phyloP scores from a whole-genome alignment of 2,888 invertebrate species.

The Philonicus albiceps region DNA sequence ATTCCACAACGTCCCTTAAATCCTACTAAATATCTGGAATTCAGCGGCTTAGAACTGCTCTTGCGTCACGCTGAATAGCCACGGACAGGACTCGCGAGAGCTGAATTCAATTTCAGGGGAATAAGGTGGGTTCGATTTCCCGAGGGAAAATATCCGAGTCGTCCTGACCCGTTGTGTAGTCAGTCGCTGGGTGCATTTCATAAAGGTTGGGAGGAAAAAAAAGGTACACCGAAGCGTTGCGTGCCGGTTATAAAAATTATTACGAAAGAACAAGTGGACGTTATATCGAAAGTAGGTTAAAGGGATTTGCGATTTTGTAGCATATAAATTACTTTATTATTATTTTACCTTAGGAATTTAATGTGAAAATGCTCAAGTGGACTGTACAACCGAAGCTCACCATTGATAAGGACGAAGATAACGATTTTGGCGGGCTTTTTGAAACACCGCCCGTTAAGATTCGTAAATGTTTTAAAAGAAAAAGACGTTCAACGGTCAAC shows the following conservation, averaged over 20 bases:
- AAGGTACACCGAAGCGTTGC: background rate
- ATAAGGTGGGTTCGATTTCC: background rate
- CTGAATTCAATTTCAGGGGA: background rate
- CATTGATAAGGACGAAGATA: background rate
- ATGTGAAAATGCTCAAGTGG: conserved; percentile 7
- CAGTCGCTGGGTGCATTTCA: background rate
- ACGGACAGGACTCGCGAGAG: background rate
- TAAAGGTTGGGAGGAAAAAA: background rate
- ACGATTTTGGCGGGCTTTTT: background rate
- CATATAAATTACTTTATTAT: background rate
- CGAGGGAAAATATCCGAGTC: background rate
- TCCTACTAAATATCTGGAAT: background rate
- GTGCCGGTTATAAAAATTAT: background rate
- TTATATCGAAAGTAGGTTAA: background rate
- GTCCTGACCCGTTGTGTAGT: background rate
- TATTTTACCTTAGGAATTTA: background rate
- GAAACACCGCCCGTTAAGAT: background rate
- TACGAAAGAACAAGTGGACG: background rate
- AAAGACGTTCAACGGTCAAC: background rate
- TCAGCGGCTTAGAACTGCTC: background rate
- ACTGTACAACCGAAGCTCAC: background rate
- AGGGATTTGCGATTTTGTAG: background rate
- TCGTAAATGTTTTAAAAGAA: background rate
- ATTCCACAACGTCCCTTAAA: background rate
- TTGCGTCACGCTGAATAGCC: background rate